Conservation (phyloP, 2,113 vertebrate genomes). For the Eubucco bourcierii region DNA sequence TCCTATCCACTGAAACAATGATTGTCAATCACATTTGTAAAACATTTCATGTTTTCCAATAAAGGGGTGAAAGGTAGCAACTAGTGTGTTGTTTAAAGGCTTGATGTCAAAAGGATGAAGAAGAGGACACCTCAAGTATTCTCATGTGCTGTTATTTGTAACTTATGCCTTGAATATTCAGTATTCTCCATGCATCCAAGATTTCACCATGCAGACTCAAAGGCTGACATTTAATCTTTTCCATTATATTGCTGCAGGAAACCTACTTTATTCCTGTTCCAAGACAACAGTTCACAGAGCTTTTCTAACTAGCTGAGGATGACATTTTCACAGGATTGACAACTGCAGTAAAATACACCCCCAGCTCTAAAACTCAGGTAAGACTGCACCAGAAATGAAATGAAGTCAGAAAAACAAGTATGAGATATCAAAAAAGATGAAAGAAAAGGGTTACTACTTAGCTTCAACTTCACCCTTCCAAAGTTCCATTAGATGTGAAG, state of each 20-base stretch:
- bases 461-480: neutral
- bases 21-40: neutral
- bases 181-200: neutral
- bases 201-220: neutral
- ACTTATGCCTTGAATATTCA: accelerated
- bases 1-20: neutral
- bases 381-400: neutral
- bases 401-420: neutral
- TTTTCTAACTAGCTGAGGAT: neutral
- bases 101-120: neutral
- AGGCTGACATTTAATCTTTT: neutral
- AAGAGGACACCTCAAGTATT: neutral
- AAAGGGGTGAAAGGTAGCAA: neutral
- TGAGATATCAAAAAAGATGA: neutral
- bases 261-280: neutral
- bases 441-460: neutral
- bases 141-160: neutral
- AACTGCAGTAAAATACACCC: neutral
- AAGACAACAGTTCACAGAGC: neutral
- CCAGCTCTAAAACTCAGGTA: neutral
- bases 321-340: neutral
- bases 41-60: neutral
- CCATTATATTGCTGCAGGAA: neutral
- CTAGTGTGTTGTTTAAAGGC: neutral
- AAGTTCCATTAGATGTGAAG: neutral